A percentile compares a stretch with the other conserved stretches of the same genome.
Evolutionary conservation across 2,113 vertebrate species (phyloP).

Genomic region (Suncus etruscus): DNA sequence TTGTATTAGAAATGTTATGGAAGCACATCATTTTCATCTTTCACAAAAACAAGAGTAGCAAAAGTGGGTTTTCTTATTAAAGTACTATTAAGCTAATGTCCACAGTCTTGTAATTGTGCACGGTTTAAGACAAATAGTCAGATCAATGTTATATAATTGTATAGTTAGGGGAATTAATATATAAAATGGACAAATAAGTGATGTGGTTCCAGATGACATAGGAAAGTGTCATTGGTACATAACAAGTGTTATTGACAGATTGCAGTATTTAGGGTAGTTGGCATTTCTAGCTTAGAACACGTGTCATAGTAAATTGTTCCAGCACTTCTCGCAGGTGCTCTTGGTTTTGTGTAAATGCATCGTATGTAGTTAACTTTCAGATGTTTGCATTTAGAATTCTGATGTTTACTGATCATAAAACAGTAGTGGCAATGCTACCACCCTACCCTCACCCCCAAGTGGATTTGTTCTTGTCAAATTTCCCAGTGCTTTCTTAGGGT

Average conservation of each 20-base stretch:
- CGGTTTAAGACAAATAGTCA: conserved; percentile 13
- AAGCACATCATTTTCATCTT: conserved; percentile 17
- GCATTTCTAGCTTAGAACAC: conserved; percentile 61
- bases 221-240: conserved; percentile 36
- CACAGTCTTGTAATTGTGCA: conserved; percentile 45
- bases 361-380: not conserved
- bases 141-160: not conserved
- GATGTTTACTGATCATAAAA: conserved; percentile 62
- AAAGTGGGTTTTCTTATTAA: conserved; percentile 64
- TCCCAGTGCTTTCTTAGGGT: conserved; percentile 62
- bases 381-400: conserved; percentile 57
- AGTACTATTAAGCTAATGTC: conserved; percentile 66
- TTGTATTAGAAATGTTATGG: conserved; percentile 41
- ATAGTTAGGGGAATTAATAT: conserved; percentile 59
- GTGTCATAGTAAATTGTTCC: conserved; percentile 44
- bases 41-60: conserved; percentile 57
- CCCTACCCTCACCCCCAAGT: not conserved
- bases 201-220: conserved; percentile 66
- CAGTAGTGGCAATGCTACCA: conserved; percentile 71
- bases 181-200: conserved; percentile 46
- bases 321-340: conserved; percentile 67
- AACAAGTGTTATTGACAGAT: conserved; percentile 73
- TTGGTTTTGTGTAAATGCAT: conserved; percentile 63
- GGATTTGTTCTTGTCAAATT: conserved; percentile 19
- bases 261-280: conserved; percentile 64